Evolutionary conservation across 1,140 invertebrate species (phyloP).

Genomic region (Danaus plexippus): DNA sequence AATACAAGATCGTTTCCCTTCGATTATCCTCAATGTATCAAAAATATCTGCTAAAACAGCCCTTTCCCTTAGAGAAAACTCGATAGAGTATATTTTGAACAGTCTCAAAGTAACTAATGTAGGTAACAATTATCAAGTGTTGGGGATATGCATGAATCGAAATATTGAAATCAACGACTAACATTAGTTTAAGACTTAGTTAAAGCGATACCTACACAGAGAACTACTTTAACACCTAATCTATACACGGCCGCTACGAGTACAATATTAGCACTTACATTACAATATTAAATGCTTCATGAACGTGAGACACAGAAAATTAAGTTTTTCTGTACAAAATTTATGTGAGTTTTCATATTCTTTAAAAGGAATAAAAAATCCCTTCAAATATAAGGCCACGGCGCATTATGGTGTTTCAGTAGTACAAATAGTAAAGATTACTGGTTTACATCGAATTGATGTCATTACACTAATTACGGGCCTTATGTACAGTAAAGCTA

Average conservation of each 20-base stretch:
- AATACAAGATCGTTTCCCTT: slow-evolving; percentile 62
- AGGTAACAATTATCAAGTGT: slow-evolving; percentile 68
- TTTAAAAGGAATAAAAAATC: slow-evolving; percentile 62
- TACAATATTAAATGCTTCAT: slow-evolving; percentile 41
- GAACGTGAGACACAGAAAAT: slow-evolving; percentile 44
- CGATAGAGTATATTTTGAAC: slow-evolving; percentile 67
- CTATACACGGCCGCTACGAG: slow-evolving; percentile 42
- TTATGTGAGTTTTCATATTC: slow-evolving; percentile 39
- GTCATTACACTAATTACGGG: slow-evolving; percentile 49
- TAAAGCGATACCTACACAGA: slow-evolving; percentile 60
- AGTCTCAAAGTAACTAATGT: slow-evolving; percentile 71
- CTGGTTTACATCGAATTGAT: slow-evolving; percentile 53
- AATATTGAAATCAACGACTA: slow-evolving; percentile 64
- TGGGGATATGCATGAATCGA: slow-evolving; percentile 67
- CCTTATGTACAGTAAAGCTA: slow-evolving; percentile 54
- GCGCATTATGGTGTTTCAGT: slow-evolving; percentile 70
- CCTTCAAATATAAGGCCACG: slow-evolving; percentile 69
- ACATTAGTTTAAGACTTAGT: slow-evolving; percentile 53
- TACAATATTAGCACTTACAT: slow-evolving; percentile 49
- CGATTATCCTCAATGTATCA: slow-evolving; percentile 68
- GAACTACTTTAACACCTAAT: slow-evolving; percentile 57
- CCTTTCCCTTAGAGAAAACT: slow-evolving; percentile 70
- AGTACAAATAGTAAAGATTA: slow-evolving; percentile 59
- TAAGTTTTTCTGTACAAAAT: slow-evolving; percentile 57
- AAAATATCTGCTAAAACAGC: slow-evolving; percentile 71